Base-by-base conservation (phyloP, 2,797 vertebrate genomes). In the Phaenicophaeus curvirostris region DNA sequence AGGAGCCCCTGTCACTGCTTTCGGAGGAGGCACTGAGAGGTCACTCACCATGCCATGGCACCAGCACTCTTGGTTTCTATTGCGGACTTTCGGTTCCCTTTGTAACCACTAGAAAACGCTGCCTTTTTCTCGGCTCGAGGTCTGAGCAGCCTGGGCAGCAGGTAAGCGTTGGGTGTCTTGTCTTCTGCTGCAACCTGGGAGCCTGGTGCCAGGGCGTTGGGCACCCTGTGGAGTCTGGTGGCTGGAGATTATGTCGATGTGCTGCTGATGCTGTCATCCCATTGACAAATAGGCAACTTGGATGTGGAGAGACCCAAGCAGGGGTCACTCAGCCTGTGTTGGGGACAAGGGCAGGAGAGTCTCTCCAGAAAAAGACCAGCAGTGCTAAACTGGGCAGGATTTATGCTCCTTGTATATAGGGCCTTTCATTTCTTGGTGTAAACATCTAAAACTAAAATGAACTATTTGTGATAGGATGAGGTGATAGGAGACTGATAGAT, bases 101-200 rank as follows among this genome's bases (percentile, higher is more conserved):
- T 35, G 76, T 71, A 75, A 76, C 71, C 58, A 0, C 72, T 10
- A 68, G 44, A 39, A 25, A 55, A 1, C 75, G 9, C 6, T 4
- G 35, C 14, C 14, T 28, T 48, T 18, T 15, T 53, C 27, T 54
- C 0, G 1, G 15, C 48, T n/a, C 0, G 1, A 48, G 63, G 59
- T 33, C 46, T 69, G 57, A 61, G 51, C 11, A 9, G 21, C 4
- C 46, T 9, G 59, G 59, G 24, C 23, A 11, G 75, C 20, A 61
- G 28, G 9, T 0, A 2, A 54, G 30, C 3, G 20, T 4, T 15
- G 48, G 53, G 76, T 33, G 19, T 44, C 21, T 39, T 35, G 39
- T 46, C 65, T 9, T n/a, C 62, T n/a, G 0, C 3, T 48, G 10
- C 13, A 4, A 13, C 12, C 8, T 13, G 27, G 57, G 72, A 16